phyloP scores from a whole-genome alignment of 2,888 invertebrate species.

The Tubulanus polymorphus region DNA sequence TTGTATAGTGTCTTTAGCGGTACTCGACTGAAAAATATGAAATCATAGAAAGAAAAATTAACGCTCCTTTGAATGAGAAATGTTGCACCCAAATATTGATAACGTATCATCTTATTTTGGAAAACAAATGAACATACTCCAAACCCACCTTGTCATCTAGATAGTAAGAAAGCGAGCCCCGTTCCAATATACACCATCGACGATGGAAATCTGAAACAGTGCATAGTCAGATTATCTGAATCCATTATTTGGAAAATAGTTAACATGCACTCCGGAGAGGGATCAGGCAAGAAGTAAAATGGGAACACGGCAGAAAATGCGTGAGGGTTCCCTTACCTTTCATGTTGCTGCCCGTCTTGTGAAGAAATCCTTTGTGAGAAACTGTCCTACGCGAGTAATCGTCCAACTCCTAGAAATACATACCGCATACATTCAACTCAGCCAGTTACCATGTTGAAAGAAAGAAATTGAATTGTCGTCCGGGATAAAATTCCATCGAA shows the following conservation, averaged over 20 bases:
- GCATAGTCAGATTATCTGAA: background rate
- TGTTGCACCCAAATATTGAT: background rate
- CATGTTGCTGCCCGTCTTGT: slow-evolving; percentile 41
- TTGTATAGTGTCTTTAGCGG: slow-evolving; percentile 40
- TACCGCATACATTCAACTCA: too few species aligned
- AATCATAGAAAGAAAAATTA: background rate
- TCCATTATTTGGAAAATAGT: too few species aligned
- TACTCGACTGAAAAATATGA: slow-evolving; percentile 30
- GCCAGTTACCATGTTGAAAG: too few species aligned
- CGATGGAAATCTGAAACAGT: slow-evolving; percentile 37
- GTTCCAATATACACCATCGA: slow-evolving; percentile 44
- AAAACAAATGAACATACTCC: background rate
- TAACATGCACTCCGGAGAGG: too few species aligned
- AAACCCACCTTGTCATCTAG: slow-evolving; percentile 36
- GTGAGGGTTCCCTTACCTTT: slow-evolving; percentile 27
- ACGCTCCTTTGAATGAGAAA: background rate
- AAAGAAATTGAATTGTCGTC: too few species aligned
- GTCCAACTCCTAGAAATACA: too few species aligned
- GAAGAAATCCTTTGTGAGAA: slow-evolving; percentile 33
- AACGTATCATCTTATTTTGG: background rate
- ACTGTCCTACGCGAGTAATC: slow-evolving; percentile 27
- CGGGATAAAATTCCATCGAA: too few species aligned
- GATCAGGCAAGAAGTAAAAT: too few species aligned
- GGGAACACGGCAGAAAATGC: background rate
- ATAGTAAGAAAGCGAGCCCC: slow-evolving; percentile 41